Conservation (phyloP, 2,113 vertebrate species). For the Nerophis lumbriciformis region DNA sequence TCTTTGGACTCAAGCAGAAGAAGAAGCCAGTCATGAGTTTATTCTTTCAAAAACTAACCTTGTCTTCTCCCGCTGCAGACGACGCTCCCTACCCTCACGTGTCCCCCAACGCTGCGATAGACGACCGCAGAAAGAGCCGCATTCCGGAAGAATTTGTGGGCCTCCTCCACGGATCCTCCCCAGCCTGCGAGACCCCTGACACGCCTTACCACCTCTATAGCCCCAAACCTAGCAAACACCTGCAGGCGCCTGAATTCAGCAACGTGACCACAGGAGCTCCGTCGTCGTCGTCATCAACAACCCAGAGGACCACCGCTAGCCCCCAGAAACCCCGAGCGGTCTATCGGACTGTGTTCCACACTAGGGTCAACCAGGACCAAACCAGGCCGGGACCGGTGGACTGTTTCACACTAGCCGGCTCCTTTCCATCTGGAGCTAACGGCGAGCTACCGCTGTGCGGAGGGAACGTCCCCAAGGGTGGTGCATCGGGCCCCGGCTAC, state of each 20-base stretch:
- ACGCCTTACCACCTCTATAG: constrained; percentile 88
- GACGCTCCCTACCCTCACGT: constrained; percentile 59
- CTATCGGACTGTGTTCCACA: constrained; percentile 92
- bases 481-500: constrained; percentile 60
- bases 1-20: constrained; percentile 26
- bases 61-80: constrained; percentile 44
- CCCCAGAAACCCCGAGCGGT: constrained; percentile 82
- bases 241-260: constrained; percentile 60
- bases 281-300: constrained; percentile 36
- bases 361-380: constrained; percentile 76
- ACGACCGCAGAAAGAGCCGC: constrained; percentile 79
- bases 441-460: constrained; percentile 69
- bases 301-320: constrained; percentile 46
- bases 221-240: constrained; percentile 65
- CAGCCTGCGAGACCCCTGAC: constrained; percentile 87
- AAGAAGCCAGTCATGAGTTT: constrained; percentile 42
- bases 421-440: constrained; percentile 48
- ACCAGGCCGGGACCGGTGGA: constrained; percentile 18
- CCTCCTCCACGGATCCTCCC: constrained; percentile 93
- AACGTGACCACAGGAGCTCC: constrained; percentile 43
- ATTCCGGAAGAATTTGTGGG: constrained; percentile 88
- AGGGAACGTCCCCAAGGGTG: constrained; percentile 59
- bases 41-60: not conserved
- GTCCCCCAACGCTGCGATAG: constrained; percentile 33
- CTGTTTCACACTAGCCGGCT: constrained; percentile 34